Evolutionary conservation across 2,888 invertebrate genomes (phyloP).

Genomic region (Heliothis peltigera): DNA sequence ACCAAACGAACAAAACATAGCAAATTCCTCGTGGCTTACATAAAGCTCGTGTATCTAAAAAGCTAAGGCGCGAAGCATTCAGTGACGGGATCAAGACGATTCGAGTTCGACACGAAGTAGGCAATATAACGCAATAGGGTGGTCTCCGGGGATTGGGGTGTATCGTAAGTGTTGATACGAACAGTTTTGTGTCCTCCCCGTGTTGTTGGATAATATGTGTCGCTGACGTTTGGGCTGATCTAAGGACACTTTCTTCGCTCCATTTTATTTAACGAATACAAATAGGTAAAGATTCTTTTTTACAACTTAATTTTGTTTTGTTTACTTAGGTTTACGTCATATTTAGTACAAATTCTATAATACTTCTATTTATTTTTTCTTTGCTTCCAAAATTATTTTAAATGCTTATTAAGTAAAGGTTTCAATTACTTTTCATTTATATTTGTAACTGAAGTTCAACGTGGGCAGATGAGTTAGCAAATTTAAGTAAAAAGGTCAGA

Average conservation of each 20-base stretch:
- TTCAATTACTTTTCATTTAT: neutral
- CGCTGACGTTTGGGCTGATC: slow-evolving; percentile 61
- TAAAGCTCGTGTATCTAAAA: slow-evolving; percentile 52
- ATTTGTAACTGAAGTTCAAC: slow-evolving; percentile 2
- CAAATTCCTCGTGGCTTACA: slow-evolving; percentile 29
- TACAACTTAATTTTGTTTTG: slow-evolving; percentile 42
- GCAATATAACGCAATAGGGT: slow-evolving; percentile 73
- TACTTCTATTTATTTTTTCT: neutral
- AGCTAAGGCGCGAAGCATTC: slow-evolving; percentile 45
- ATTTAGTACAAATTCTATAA: slow-evolving; percentile 8
- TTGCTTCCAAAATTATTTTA: slow-evolving; percentile 3
- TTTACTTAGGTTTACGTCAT: slow-evolving; percentile 21
- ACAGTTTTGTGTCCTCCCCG: slow-evolving; percentile 75
- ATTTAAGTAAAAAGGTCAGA: slow-evolving; percentile 1
- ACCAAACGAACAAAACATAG: slow-evolving; percentile 17
- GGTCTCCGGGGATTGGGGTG: slow-evolving; percentile 75
- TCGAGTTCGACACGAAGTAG: slow-evolving; percentile 66
- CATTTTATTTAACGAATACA: slow-evolving; percentile 51
- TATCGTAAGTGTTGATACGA: slow-evolving; percentile 77
- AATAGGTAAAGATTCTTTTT: slow-evolving; percentile 47
- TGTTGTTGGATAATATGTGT: slow-evolving; percentile 72
- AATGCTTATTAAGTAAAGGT: neutral
- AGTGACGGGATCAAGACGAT: slow-evolving; percentile 73
- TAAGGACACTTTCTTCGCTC: slow-evolving; percentile 52
- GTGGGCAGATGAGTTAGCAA: slow-evolving; percentile 7